Conservation (phyloP, 2,888 invertebrate species). For the Eremobia ochroleuca region DNA sequence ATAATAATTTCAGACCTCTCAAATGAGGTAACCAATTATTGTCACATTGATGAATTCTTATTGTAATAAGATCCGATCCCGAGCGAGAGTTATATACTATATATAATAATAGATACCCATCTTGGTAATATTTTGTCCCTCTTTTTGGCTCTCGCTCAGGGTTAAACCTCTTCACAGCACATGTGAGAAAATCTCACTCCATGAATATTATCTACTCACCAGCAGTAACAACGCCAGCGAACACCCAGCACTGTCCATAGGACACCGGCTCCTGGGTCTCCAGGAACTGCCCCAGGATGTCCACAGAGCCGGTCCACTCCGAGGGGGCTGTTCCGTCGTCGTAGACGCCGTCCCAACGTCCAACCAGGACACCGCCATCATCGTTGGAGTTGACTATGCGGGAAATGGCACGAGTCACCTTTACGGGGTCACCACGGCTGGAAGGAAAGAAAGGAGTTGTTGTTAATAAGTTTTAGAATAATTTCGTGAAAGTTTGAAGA, state of each 20-base stretch:
- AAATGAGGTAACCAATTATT: too few relatives aligned
- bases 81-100: too few relatives aligned
- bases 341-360: constrained; percentile 94
- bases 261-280: constrained; percentile 92
- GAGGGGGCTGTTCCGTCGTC: constrained; percentile 94
- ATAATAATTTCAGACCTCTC: too few relatives aligned
- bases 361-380: constrained; percentile 93
- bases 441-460: not conserved
- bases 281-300: constrained; percentile 94
- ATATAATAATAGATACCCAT: too few relatives aligned
- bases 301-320: constrained; percentile 95
- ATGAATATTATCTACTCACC: constrained; percentile 80
- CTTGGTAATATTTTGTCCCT: too few relatives aligned
- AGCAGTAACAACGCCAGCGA: constrained; percentile 95
- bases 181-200: not conserved
- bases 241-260: constrained; percentile 97
- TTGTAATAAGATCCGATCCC: too few relatives aligned
- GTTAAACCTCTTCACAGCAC: not conserved
- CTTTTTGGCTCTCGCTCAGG: too few relatives aligned
- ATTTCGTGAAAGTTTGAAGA: too few relatives aligned
- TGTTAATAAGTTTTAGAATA: not conserved
- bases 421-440: constrained; percentile 93
- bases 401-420: constrained; percentile 93
- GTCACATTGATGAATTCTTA: too few relatives aligned
- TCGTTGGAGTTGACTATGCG: constrained; percentile 94